Evolutionary conservation across 30 jellyfish, hydroid and myxozoan genomes (phyloP).

Genomic region (Calvadosia cruxmelitensis): DNA sequence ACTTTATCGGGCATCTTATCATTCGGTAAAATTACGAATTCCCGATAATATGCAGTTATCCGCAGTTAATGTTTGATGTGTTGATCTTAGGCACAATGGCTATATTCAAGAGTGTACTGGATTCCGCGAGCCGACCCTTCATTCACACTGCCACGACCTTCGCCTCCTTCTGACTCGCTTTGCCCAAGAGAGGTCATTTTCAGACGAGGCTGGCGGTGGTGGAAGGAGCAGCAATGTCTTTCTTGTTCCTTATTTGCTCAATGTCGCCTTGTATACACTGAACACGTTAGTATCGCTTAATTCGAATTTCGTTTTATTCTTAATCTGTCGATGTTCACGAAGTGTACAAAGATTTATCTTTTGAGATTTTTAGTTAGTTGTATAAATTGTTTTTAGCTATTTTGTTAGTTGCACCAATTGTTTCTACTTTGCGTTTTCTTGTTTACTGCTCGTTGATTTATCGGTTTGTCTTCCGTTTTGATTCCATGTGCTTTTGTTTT

Average conservation of each 20-base stretch:
- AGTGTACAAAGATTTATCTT: too few species aligned
- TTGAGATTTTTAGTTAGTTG: too few species aligned
- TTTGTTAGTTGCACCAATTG: too few species aligned
- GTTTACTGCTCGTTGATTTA: too few species aligned
- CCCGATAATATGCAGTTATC: too few species aligned
- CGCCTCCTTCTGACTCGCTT: slow-evolving; percentile 56
- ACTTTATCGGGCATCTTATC: neutral
- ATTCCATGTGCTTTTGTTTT: too few species aligned
- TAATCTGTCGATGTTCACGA: too few species aligned
- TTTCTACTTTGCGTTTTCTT: too few species aligned
- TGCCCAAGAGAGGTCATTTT: slow-evolving; percentile 80
- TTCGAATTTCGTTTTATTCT: too few species aligned
- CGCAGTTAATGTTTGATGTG: too few species aligned
- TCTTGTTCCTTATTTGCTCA: slow-evolving; percentile 71
- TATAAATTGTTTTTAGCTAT: too few species aligned
- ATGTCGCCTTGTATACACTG: slow-evolving; percentile 66
- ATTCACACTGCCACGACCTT: slow-evolving; percentile 68
- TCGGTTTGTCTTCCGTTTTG: neutral
- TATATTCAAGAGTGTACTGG: slow-evolving; percentile 90
- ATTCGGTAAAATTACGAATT: too few species aligned
- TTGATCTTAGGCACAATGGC: slow-evolving; percentile 79
- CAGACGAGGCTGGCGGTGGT: slow-evolving; percentile 93
- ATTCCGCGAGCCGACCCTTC: slow-evolving; percentile 91
- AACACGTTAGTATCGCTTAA: slow-evolving; percentile 54
- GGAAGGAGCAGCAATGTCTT: slow-evolving; percentile 85